These are phyloP conservation scores for Ceratothoa steindachneri DNA, from an alignment of 2,888 invertebrate species.

Conservation along the genomic window DNA sequence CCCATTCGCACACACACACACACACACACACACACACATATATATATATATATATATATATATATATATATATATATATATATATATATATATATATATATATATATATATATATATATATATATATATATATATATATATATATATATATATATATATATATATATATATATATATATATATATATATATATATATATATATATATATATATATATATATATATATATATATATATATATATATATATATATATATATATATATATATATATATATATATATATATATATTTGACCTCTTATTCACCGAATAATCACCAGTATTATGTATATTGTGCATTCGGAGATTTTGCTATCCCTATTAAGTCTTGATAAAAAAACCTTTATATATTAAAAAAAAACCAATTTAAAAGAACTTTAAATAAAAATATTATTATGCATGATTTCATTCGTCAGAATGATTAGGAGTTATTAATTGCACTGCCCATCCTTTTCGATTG, in stretches of 20 bases:
- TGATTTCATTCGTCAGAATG: too few species aligned
- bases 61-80: not conserved
- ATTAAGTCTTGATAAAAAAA: too few species aligned
- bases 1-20: not conserved
- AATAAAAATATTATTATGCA: too few species aligned
- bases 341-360: too few species aligned
- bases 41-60: not conserved
- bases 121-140: slow-evolving; percentile 19
- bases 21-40: not conserved
- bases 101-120: not conserved
- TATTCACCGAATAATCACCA: too few species aligned
- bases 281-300: not conserved
- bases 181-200: slow-evolving; percentile 7
- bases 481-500: too few species aligned
- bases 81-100: slow-evolving; percentile 20
- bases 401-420: too few species aligned
- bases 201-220: not conserved
- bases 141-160: slow-evolving; percentile 22
- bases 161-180: slow-evolving; percentile 16
- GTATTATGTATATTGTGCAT: too few species aligned
- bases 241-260: not conserved
- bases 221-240: not conserved
- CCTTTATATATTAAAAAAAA: too few species aligned
- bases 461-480: too few species aligned
- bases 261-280: not conserved